Evolutionary conservation across 1,140 invertebrate genomes (phyloP).

Genomic region (Conus ventricosus): DNA sequence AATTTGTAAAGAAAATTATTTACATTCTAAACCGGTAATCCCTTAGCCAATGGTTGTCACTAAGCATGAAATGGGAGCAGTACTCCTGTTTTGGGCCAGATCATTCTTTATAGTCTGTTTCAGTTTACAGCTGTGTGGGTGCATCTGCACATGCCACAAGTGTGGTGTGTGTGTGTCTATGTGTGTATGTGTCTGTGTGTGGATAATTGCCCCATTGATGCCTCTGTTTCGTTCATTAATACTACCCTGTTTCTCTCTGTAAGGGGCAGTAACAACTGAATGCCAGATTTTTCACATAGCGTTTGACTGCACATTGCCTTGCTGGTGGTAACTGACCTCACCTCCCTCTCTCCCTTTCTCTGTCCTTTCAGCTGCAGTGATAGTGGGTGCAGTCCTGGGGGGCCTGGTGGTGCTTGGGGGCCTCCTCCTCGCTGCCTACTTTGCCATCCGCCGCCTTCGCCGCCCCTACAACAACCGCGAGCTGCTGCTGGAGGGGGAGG

Average conservation of each 20-base stretch:
- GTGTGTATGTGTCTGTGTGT: constrained; percentile 9
- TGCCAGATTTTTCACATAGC: neutral
- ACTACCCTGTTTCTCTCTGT: too few relatives aligned
- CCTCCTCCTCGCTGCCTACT: constrained; percentile 21
- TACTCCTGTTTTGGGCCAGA: too few relatives aligned
- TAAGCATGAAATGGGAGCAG: too few relatives aligned
- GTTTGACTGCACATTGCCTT: neutral
- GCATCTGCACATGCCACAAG: neutral
- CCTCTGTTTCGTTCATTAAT: too few relatives aligned
- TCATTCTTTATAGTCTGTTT: too few relatives aligned
- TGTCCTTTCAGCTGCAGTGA: constrained; percentile 19
- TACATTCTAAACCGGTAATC: too few relatives aligned
- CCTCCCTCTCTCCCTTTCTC: constrained; percentile 1
- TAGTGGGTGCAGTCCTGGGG: constrained; percentile 25
- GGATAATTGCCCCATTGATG: too few relatives aligned
- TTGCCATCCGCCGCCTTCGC: constrained; percentile 29
- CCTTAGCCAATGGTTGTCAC: too few relatives aligned
- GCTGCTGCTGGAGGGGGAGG: constrained; percentile 32
- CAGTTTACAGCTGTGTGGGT: neutral
- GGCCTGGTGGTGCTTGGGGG: constrained; percentile 32
- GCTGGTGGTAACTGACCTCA: neutral
- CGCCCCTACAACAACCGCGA: constrained; percentile 32
- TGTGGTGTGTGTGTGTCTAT: constrained; percentile 16
- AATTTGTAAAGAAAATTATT: too few relatives aligned
- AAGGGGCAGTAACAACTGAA: too few relatives aligned